Percentiles rank a stretch among this genome's conserved stretches.
phyloP scores from a whole-genome alignment of 2,888 invertebrate species.

The Automeris io region DNA sequence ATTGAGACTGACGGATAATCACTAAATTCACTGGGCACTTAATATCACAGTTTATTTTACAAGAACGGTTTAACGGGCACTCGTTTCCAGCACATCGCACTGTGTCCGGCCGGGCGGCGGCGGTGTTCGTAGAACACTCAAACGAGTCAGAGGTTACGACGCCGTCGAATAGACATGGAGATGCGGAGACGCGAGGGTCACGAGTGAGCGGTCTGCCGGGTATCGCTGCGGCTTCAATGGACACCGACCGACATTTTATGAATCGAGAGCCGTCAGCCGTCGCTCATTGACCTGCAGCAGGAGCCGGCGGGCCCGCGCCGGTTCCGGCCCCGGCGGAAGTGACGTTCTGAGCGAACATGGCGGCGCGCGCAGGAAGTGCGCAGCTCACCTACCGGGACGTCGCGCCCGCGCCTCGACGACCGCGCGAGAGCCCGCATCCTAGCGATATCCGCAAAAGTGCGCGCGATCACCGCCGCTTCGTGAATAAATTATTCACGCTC shows the following conservation, averaged over 20 bases:
- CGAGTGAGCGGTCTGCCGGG: slow-evolving; percentile 70
- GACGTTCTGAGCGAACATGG: slow-evolving; percentile 72
- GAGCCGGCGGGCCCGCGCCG: slow-evolving; percentile 44
- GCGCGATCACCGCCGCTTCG: slow-evolving; percentile 71
- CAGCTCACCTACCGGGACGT: slow-evolving; percentile 75
- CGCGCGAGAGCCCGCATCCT: slow-evolving; percentile 55
- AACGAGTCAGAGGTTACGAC: slow-evolving; percentile 74
- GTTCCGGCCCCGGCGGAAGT: slow-evolving; percentile 69
- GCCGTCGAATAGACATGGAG: slow-evolving; percentile 76
- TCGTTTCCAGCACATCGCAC: slow-evolving; percentile 65
- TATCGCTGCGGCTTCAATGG: slow-evolving; percentile 72
- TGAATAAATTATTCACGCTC: slow-evolving; percentile 73
- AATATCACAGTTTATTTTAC: slow-evolving; percentile 56
- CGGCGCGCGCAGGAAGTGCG: slow-evolving; percentile 76
- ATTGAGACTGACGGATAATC: slow-evolving; percentile 50
- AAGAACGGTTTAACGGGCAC: slow-evolving; percentile 53
- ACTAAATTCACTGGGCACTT: slow-evolving; percentile 67
- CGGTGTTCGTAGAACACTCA: slow-evolving; percentile 66
- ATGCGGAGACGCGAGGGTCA: slow-evolving; percentile 76
- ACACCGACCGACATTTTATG: slow-evolving; percentile 73
- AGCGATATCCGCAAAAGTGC: slow-evolving; percentile 67
- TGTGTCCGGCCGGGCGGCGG: slow-evolving; percentile 57
- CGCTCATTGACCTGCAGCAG: slow-evolving; percentile 63
- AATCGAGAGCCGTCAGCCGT: slow-evolving; percentile 69
- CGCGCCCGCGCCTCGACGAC: slow-evolving; percentile 38